Evolutionary conservation across 2,888 invertebrate genomes (phyloP), one percentile per base, ranked within the genome.

Genomic region (Oscheius sp.): DNA sequence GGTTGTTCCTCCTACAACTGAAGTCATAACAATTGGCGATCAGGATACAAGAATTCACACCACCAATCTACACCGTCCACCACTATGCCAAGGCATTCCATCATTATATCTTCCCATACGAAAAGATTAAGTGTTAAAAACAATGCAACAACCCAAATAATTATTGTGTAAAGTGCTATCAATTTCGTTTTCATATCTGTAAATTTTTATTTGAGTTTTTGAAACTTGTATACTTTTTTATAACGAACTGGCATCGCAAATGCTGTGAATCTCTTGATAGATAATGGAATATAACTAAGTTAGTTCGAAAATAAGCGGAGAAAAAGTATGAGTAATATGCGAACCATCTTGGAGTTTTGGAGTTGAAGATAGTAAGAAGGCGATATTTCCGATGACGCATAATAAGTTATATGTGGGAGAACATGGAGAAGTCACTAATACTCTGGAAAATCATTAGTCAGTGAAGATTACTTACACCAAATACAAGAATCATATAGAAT

Each of bases 311-410:
- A 44, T 38, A 38, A 5, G 26, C 26, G 2, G 44, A 59, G 4
- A 59, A 26, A 24, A 59, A 59, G 24, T 59, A 59, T 1, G 59
- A 59, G 17, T 59, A 59, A 26, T 59, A 59, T 24, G 44, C 44
- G 24, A 59, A 44, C 59, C 59, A 59, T 6, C 12, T 20, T 12
- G 59, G 59, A 44, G 59, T 59, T 1, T 1, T 2, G 8, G 44
- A 41, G n/a, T 59, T 38, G 41, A 59, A 59, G 28, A 59, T n/a
- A 22, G 36, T 9, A 24, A 59, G 8, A 28, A 59, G 44, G 14
- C 59, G 59, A 41, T 3, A 59, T 26, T 59, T 59, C 38, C 59
- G 6, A 9, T 24, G 24, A 14, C 59, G 14, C 59, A 59, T 59
- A 4, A 38, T 17, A 9, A 59, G 12, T 59, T 59, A 38, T n/a